phyloP scores from a whole-genome alignment of 2,888 invertebrate species.

The Tachina lurida region DNA sequence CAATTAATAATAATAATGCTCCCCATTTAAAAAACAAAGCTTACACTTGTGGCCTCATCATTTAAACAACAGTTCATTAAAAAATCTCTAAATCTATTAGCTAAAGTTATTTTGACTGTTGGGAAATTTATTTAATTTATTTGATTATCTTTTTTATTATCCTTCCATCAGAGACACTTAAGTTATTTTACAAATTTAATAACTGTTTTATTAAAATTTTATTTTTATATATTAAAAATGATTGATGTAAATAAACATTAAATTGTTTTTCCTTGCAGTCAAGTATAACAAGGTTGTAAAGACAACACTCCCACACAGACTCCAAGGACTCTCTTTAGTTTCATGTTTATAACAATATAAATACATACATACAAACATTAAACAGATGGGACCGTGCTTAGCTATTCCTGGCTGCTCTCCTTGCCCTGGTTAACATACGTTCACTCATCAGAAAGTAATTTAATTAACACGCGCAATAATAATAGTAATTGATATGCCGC shows the following conservation, averaged over 20 bases:
- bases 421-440: neutral
- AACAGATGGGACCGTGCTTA: neutral
- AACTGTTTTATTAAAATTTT: slow-evolving; percentile 22
- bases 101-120: too few species aligned
- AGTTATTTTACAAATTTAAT: neutral
- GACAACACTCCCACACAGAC: neutral
- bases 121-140: too few species aligned
- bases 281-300: neutral
- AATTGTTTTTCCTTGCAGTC: slow-evolving; percentile 22
- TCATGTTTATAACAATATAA: slow-evolving; percentile 15
- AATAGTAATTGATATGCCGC: slow-evolving; percentile 35
- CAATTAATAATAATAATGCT: too few species aligned
- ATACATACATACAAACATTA: neutral
- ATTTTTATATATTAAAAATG: slow-evolving; percentile 18
- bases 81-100: slow-evolving; percentile 11
- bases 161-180: too few species aligned
- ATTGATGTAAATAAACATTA: slow-evolving; percentile 50
- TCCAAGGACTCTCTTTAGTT: neutral
- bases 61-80: too few species aligned
- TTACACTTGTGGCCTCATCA: too few species aligned
- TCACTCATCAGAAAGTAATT: slow-evolving; percentile 41
- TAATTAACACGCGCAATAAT: slow-evolving; percentile 49
- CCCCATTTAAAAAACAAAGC: too few species aligned
- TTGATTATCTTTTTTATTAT: too few species aligned
- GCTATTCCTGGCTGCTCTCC: neutral